Conservation (phyloP, 2,888 invertebrate species). For the Phoronis australis region DNA sequence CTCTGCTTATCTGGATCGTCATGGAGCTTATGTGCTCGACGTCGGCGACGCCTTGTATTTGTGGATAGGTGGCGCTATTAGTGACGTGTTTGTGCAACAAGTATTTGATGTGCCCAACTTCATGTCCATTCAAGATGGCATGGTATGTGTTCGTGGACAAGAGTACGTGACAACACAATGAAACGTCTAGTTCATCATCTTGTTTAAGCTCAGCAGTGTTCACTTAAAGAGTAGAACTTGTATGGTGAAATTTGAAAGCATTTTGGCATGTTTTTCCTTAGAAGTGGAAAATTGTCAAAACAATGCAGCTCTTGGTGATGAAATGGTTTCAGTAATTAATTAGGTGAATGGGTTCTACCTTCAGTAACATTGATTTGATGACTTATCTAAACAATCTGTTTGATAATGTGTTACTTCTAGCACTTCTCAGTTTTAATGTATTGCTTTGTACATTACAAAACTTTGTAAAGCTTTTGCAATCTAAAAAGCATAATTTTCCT, state of each 20-base stretch:
- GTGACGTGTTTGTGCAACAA: constrained; percentile 69
- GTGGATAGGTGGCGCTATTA: constrained; percentile 76
- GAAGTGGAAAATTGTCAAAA: too few relatives aligned
- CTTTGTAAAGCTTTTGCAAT: neutral
- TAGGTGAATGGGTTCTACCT: too few relatives aligned
- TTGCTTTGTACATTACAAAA: neutral
- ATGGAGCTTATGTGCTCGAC: constrained; percentile 88
- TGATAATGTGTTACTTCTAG: too few relatives aligned
- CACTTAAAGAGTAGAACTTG: too few relatives aligned
- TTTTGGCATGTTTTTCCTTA: too few relatives aligned
- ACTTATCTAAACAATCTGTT: too few relatives aligned
- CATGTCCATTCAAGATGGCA: constrained; percentile 33
- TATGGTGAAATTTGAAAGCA: too few relatives aligned
- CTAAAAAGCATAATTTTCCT: constrained; percentile 9
- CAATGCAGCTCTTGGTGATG: too few relatives aligned
- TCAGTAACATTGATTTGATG: too few relatives aligned
- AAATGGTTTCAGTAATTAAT: too few relatives aligned
- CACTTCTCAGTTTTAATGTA: neutral
- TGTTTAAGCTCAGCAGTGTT: too few relatives aligned
- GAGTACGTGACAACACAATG: neutral
- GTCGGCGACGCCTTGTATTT: constrained; percentile 75
- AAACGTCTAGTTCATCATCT: too few relatives aligned
- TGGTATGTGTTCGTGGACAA: constrained; percentile 26
- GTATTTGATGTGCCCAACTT: constrained; percentile 64
- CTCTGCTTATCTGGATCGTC: constrained; percentile 66